Evolutionary conservation across 2,888 invertebrate genomes (phyloP).

Genomic region (Torymus texanus): DNA sequence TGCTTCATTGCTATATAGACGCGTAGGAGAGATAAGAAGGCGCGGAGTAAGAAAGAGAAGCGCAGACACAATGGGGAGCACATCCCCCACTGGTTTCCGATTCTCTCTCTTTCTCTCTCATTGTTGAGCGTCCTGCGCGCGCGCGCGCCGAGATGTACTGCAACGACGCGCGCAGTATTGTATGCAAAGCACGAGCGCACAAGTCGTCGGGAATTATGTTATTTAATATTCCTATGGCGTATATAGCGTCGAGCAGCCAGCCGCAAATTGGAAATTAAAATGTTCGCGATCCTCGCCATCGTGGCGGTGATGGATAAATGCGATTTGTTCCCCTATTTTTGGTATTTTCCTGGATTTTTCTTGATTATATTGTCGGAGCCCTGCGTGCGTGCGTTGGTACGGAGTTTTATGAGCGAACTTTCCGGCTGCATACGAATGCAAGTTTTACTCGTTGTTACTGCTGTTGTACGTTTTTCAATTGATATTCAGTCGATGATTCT

Average conservation of each 20-base stretch:
- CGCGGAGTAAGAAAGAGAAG: not conserved
- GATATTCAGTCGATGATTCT: no score
- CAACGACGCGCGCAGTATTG: not conserved
- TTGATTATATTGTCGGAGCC: no score
- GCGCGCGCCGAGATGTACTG: no score
- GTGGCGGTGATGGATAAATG: not conserved
- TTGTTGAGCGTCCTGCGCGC: no score
- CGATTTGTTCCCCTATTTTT: no score
- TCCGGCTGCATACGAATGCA: no score
- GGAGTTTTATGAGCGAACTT: no score
- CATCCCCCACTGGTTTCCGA: not conserved
- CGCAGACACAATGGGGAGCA: conserved; percentile 8
- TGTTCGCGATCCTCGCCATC: conserved; percentile 14
- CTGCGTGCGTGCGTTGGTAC: no score
- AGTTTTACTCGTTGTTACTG: no score
- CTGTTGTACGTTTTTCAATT: no score
- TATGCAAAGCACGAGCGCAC: conserved; percentile 33
- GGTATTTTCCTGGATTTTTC: no score
- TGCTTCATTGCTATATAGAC: not conserved
- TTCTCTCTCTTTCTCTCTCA: no score
- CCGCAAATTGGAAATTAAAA: conserved; percentile 29
- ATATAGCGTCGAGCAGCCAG: not conserved
- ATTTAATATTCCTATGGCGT: conserved; percentile 31
- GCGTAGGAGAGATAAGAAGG: conserved; percentile 1
- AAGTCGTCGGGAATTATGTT: conserved; percentile 9